These are phyloP conservation scores for Acrocephalus scirpaceus DNA, from an alignment of 2,797 vertebrate species.

Conservation along the genomic window DNA sequence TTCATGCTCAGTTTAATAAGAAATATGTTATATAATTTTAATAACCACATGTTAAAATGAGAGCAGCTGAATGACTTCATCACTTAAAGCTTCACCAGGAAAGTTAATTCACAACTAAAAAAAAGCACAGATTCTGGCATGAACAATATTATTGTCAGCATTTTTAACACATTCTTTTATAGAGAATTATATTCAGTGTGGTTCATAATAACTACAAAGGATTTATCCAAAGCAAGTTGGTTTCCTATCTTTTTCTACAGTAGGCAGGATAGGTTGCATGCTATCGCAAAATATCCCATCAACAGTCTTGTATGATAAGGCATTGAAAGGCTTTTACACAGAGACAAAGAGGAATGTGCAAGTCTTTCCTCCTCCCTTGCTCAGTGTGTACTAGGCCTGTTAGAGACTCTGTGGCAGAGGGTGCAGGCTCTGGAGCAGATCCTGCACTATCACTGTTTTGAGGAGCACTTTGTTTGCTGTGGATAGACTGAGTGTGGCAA, in stretches of 20 bases:
- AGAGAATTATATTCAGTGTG: background rate
- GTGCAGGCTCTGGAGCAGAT: background rate
- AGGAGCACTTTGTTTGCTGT: background rate
- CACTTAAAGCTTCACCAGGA: background rate
- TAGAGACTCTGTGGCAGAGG: background rate
- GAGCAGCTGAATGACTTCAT: background rate
- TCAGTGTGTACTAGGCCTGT: background rate
- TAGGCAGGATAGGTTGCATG: background rate
- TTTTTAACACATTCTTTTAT: background rate
- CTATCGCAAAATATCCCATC: background rate
- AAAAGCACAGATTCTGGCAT: background rate
- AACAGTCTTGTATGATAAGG: background rate
- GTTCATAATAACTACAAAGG: background rate
- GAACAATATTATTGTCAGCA: background rate
- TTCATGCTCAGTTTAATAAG: background rate
- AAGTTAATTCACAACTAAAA: background rate
- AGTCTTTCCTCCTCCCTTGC: background rate
- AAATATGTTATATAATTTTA: background rate
- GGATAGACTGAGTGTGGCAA: background rate
- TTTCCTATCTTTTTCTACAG: background rate
- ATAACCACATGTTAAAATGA: background rate
- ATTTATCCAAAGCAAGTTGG: background rate
- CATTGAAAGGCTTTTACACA: background rate
- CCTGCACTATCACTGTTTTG: accelerated
- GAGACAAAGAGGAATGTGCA: background rate